These are phyloP conservation scores for Thysanoteuthis rhombus DNA, from an alignment of 2,888 invertebrate genomes.

Conservation along the genomic window DNA sequence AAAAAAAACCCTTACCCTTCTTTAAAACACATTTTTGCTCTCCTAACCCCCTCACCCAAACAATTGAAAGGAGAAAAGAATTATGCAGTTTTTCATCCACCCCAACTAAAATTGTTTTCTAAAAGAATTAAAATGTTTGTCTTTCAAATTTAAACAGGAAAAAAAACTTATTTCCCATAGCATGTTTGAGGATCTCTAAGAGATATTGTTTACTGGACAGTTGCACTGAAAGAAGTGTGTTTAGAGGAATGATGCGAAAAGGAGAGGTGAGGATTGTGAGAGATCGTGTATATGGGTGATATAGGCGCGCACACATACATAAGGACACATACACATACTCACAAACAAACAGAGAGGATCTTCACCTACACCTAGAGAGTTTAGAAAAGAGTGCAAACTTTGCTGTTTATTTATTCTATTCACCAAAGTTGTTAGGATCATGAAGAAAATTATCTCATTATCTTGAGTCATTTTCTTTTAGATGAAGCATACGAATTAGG, in stretches of 20 bases:
- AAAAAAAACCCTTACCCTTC: background rate
- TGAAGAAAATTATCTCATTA: too few species aligned
- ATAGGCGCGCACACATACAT: background rate
- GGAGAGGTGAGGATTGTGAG: background rate
- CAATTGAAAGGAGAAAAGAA: slow-evolving; percentile 12
- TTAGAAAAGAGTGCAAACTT: background rate
- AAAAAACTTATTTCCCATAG: background rate
- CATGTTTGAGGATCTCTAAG: background rate
- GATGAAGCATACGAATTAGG: too few species aligned
- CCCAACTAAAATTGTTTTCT: too few species aligned
- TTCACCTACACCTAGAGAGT: background rate
- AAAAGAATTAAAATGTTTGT: background rate
- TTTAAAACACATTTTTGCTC: background rate
- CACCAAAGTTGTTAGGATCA: background rate
- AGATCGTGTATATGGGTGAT: background rate
- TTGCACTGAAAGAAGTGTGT: background rate
- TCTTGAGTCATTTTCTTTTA: too few species aligned
- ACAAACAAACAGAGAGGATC: background rate
- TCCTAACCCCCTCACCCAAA: background rate
- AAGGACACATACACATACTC: too few species aligned
- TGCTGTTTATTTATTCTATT: background rate
- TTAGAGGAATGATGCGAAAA: background rate
- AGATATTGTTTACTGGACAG: background rate
- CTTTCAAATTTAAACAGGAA: background rate
- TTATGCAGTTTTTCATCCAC: background rate